A percentile compares a stretch with the other conserved stretches of the same genome.
Conservation (phyloP, 2,888 invertebrate genomes). For the Plusia festucae region DNA sequence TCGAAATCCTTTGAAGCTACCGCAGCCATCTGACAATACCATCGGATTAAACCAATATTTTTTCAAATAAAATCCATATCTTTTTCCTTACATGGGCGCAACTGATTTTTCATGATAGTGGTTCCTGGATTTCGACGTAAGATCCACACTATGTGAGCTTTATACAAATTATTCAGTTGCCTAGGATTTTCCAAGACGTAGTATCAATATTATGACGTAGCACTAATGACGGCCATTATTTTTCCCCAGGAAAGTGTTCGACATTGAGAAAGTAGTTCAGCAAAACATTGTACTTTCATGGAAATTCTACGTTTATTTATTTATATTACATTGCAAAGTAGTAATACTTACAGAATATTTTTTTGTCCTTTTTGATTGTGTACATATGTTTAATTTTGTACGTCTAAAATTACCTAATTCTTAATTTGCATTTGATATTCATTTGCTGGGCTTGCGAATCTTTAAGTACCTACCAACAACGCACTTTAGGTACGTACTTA, state of each 20-base stretch:
- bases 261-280: constrained; percentile 8
- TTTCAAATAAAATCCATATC: not conserved
- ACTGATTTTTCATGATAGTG: not conserved
- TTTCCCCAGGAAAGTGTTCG: constrained; percentile 14
- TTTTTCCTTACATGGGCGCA: not conserved
- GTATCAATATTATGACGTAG: constrained; percentile 8
- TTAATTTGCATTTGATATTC: too few species aligned
- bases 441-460: too few species aligned
- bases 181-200: not conserved
- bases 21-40: not conserved
- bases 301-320: constrained; percentile 2
- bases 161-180: not conserved
- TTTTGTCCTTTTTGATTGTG: too few species aligned
- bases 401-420: too few species aligned
- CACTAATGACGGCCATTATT: constrained; percentile 6
- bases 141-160: not conserved
- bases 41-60: not conserved
- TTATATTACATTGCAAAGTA: too few species aligned
- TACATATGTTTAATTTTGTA: too few species aligned
- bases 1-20: not conserved
- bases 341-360: too few species aligned
- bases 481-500: too few species aligned
- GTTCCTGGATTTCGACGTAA: not conserved
- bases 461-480: not conserved
- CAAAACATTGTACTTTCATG: not conserved